Conservation (phyloP, 1,140 invertebrate genomes). For the Zaprionus ornatus region DNA sequence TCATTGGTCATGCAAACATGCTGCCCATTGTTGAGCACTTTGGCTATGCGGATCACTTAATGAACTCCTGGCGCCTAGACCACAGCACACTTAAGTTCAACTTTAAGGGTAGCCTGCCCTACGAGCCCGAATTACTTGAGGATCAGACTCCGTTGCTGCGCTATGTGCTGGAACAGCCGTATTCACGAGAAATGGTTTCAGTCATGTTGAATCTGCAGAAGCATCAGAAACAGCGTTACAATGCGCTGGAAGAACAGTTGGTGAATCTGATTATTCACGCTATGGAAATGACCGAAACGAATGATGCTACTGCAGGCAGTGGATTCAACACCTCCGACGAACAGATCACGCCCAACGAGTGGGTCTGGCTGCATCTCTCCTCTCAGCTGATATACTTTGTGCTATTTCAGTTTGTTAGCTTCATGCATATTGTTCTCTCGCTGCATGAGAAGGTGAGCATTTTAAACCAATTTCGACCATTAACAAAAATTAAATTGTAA, state of each 20-base stretch:
- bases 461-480: too few species aligned
- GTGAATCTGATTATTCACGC: conserved; percentile 95
- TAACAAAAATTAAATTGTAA: conserved; percentile 35
- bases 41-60: conserved; percentile 93
- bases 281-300: conserved; percentile 94
- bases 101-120: conserved; percentile 96
- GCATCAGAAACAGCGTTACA: conserved; percentile 93
- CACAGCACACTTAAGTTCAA: conserved; percentile 93
- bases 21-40: conserved; percentile 97
- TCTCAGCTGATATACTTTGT: conserved; percentile 98
- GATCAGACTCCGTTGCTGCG: conserved; percentile 94
- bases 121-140: conserved; percentile 94
- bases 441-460: conserved; percentile 91
- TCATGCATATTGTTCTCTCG: conserved; percentile 95
- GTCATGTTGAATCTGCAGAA: conserved; percentile 95
- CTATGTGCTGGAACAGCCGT: conserved; percentile 97
- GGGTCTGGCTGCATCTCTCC: conserved; percentile 96
- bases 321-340: conserved; percentile 77
- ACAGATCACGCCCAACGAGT: conserved; percentile 83
- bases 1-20: conserved; percentile 95
- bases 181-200: conserved; percentile 98
- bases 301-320: conserved; percentile 80
- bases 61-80: conserved; percentile 96
- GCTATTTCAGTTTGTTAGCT: conserved; percentile 96
- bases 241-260: conserved; percentile 95